A percentile compares a stretch with the other conserved stretches of the same genome.
phyloP scores from a whole-genome alignment of 2,888 invertebrate genomes.

The Operophtera brumata region DNA sequence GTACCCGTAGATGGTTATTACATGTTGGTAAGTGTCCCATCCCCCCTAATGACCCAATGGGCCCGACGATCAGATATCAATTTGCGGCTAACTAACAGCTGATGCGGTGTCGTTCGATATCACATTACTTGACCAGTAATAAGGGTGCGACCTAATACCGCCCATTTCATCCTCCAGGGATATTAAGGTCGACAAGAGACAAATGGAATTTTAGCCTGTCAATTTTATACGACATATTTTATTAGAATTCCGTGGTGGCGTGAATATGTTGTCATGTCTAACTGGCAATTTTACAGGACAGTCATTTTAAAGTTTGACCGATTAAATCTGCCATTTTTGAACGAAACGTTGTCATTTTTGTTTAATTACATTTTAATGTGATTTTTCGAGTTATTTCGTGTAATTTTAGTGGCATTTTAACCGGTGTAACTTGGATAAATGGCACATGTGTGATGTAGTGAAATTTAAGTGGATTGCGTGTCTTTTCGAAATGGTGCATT shows the following conservation, averaged over 20 bases:
- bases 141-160: conserved; percentile 23
- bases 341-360: no score
- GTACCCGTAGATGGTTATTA: not conserved
- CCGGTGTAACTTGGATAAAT: no score
- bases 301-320: no score
- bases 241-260: not conserved
- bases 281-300: no score
- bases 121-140: conserved; percentile 13
- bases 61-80: conserved; percentile 19
- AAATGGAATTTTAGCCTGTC: conserved; percentile 4
- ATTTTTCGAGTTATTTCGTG: no score
- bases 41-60: not conserved
- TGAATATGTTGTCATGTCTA: no score
- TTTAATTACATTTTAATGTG: no score
- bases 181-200: conserved; percentile 18
- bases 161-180: conserved; percentile 15
- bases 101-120: conserved; percentile 16
- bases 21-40: conserved; percentile 2
- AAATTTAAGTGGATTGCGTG: no score
- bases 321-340: no score
- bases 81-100: conserved; percentile 15
- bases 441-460: no score
- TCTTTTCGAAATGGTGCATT: no score
- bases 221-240: not conserved
- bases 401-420: no score